A percentile compares a stretch with the other conserved stretches of the same genome.
Conservation (phyloP, 2,888 invertebrate species). For the Siphlonurus alternatus region DNA sequence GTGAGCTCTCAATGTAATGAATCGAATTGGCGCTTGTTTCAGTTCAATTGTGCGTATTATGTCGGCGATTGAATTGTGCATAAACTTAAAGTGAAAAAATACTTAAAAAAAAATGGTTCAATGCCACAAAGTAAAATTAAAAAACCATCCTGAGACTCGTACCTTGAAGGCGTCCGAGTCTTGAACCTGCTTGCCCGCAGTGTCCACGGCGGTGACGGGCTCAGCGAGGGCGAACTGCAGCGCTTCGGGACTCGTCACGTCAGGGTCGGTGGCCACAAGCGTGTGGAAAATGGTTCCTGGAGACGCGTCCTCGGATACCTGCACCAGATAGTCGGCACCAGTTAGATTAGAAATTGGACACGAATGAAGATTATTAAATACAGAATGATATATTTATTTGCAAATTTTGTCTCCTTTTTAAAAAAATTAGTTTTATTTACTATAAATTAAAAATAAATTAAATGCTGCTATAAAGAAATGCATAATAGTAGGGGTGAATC, state of each 20-base stretch:
- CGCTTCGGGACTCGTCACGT: slow-evolving; percentile 49
- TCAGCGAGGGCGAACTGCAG: slow-evolving; percentile 48
- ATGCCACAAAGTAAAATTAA: not conserved
- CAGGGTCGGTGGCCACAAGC: slow-evolving; percentile 61
- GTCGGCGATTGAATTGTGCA: no score
- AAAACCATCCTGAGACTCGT: slow-evolving; percentile 5
- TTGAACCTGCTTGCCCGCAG: slow-evolving; percentile 56
- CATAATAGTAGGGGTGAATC: no score
- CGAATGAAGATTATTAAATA: not conserved
- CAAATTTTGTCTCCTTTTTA: no score
- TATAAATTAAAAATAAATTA: no score
- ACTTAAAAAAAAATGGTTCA: slow-evolving; percentile 1
- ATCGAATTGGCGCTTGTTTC: no score
- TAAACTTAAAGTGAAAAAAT: no score
- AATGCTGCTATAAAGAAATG: no score
- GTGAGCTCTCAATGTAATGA: not conserved
- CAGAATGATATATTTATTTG: no score
- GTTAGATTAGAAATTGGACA: slow-evolving; percentile 7
- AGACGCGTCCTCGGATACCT: slow-evolving; percentile 61
- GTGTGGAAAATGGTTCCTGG: slow-evolving; percentile 53
- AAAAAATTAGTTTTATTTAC: slow-evolving; percentile 3
- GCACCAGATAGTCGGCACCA: slow-evolving; percentile 12
- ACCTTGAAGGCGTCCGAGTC: slow-evolving; percentile 24
- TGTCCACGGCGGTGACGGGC: slow-evolving; percentile 61
- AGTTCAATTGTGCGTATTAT: no score